These are phyloP conservation scores for Peromyscus leucopus DNA, from an alignment of 2,113 vertebrate genomes.

Conservation along the genomic window DNA sequence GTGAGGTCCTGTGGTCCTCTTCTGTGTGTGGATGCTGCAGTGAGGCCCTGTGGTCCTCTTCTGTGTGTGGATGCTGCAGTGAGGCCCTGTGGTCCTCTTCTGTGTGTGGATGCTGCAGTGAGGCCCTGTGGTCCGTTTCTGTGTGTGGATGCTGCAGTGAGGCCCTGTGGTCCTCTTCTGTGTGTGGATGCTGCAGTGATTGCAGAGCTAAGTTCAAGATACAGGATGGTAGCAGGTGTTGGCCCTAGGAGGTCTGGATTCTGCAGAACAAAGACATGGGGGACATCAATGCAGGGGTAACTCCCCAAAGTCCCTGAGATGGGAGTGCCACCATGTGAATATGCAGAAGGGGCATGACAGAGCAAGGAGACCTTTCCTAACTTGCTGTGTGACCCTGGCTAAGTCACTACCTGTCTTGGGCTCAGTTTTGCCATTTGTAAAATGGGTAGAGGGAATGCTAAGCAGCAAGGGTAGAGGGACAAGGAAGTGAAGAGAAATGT, in stretches of 20 bases:
- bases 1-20: too few species aligned
- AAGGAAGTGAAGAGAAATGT: neutral
- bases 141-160: neutral
- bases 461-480: too few species aligned
- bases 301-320: too few species aligned
- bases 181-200: rapidly evolving
- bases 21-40: too few species aligned
- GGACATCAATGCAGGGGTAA: neutral
- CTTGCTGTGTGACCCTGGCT: neutral
- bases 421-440: neutral
- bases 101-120: neutral
- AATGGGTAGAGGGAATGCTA: too few species aligned
- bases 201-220: conserved; percentile 38
- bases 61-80: neutral
- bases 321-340: too few species aligned
- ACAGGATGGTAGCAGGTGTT: neutral
- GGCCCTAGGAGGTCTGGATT: neutral
- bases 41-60: too few species aligned
- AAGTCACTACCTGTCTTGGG: neutral
- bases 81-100: neutral
- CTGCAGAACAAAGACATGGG: neutral
- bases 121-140: too few species aligned
- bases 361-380: neutral
- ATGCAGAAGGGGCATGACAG: too few species aligned
- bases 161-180: rapidly evolving